A percentile compares a stretch with the other conserved stretches of the same genome.
phyloP scores from a whole-genome alignment of 2,888 invertebrate species.

The Luperina testacea region DNA sequence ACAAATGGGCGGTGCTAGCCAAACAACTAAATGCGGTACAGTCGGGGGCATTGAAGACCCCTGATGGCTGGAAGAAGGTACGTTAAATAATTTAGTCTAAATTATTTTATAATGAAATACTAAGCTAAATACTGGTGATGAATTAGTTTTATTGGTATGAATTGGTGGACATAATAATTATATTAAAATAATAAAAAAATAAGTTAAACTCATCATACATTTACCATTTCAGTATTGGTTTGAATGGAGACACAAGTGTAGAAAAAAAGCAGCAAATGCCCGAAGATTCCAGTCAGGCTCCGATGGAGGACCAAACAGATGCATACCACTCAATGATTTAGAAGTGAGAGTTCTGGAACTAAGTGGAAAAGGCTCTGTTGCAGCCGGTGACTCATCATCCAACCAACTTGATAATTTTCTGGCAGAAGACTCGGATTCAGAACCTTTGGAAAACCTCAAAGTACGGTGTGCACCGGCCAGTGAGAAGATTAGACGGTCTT shows the following conservation, averaged over 20 bases:
- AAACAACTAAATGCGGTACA: constrained; percentile 82
- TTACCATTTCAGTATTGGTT: constrained; percentile 81
- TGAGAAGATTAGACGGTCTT: constrained; percentile 52
- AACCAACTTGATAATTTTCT: constrained; percentile 75
- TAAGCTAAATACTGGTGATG: neutral
- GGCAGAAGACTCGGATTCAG: constrained; percentile 80
- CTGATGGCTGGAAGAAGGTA: constrained; percentile 86
- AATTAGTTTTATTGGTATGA: neutral
- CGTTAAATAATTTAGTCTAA: neutral
- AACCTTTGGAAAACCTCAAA: constrained; percentile 75
- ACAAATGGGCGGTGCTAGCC: constrained; percentile 81
- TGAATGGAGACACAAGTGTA: constrained; percentile 85
- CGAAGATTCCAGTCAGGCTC: constrained; percentile 74
- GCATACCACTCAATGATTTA: constrained; percentile 81
- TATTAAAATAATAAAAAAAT: neutral
- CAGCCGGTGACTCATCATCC: constrained; percentile 67
- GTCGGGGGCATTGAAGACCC: constrained; percentile 80
- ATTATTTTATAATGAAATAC: neutral
- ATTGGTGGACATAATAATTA: neutral
- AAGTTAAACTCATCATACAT: neutral
- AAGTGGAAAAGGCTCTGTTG: constrained; percentile 74
- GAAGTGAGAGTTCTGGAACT: constrained; percentile 83
- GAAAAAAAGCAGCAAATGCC: constrained; percentile 82
- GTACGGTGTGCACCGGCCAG: constrained; percentile 58
- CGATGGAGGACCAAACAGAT: constrained; percentile 74